Evolutionary conservation across 2,113 vertebrate species (phyloP).

Genomic region (Macaca mulatta): DNA sequence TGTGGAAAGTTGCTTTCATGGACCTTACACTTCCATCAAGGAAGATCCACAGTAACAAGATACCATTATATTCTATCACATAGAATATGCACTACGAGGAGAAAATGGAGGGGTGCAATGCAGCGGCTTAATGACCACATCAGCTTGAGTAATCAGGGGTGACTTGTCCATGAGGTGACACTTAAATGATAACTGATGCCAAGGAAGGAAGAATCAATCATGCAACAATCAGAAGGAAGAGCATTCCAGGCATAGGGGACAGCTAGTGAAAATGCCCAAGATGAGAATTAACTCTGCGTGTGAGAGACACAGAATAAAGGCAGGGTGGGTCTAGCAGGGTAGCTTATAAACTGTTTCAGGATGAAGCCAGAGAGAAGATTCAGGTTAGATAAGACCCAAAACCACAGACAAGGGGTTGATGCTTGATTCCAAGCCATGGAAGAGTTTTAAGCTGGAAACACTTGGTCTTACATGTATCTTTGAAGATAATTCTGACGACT

Average conservation of each 20-base stretch:
- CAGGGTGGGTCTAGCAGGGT: rapidly evolving
- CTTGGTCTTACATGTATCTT: neutral
- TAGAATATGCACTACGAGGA: rapidly evolving
- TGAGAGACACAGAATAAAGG: neutral
- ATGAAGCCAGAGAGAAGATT: neutral
- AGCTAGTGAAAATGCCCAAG: neutral
- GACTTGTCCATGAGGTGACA: neutral
- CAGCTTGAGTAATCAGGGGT: neutral
- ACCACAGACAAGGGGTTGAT: neutral
- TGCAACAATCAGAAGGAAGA: neutral
- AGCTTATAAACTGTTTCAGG: neutral
- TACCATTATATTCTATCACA: too few species aligned
- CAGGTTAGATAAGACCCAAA: neutral
- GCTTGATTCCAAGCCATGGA: neutral
- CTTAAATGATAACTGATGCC: neutral
- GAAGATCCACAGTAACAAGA: neutral
- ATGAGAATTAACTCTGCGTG: too few species aligned
- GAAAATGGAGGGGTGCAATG: neutral
- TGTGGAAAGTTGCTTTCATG: neutral
- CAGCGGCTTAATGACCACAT: neutral
- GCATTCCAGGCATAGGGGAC: neutral
- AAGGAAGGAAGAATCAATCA: neutral
- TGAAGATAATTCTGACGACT: neutral
- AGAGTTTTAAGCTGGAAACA: neutral
- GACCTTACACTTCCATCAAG: neutral